Evolutionary conservation across 2,888 invertebrate genomes (phyloP).

Genomic region (Pyrrhia umbra): DNA sequence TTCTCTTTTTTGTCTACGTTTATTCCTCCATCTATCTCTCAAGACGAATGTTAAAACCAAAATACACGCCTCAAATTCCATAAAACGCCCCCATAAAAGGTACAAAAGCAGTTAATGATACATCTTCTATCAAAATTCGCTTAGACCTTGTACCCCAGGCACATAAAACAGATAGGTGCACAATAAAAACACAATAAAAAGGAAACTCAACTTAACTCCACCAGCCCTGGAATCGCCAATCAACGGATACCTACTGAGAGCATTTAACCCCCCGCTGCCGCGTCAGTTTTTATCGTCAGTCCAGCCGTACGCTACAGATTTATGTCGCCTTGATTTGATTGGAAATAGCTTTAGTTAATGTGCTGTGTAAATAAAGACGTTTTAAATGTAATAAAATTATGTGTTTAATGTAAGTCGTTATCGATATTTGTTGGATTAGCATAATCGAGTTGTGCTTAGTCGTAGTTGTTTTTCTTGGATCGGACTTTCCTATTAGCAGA

Average conservation of each 20-base stretch:
- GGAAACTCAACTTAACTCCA: constrained; percentile 59
- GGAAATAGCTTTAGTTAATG: constrained; percentile 67
- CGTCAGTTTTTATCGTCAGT: constrained; percentile 67
- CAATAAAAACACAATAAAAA: constrained; percentile 66
- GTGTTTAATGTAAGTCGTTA: constrained; percentile 58
- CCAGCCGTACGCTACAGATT: constrained; percentile 60
- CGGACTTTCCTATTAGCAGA: constrained; percentile 14
- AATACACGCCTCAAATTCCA: constrained; percentile 43
- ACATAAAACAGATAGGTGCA: constrained; percentile 63
- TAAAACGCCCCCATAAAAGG: constrained; percentile 44
- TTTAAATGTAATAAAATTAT: constrained; percentile 65
- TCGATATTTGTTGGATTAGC: constrained; percentile 58
- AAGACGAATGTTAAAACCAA: constrained; percentile 24
- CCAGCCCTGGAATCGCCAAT: constrained; percentile 65
- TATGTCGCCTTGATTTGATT: constrained; percentile 64
- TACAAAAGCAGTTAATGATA: constrained; percentile 48
- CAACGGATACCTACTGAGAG: constrained; percentile 68
- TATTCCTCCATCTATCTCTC: background rate
- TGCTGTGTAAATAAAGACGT: constrained; percentile 64
- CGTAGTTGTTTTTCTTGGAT: background rate
- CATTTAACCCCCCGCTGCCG: constrained; percentile 68
- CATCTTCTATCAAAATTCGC: constrained; percentile 52
- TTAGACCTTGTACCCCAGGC: constrained; percentile 48
- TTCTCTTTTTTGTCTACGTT: too few species aligned
- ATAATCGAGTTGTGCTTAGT: constrained; percentile 44